Conservation (phyloP, 2,888 invertebrate species). For the Phymatocera aterrima region DNA sequence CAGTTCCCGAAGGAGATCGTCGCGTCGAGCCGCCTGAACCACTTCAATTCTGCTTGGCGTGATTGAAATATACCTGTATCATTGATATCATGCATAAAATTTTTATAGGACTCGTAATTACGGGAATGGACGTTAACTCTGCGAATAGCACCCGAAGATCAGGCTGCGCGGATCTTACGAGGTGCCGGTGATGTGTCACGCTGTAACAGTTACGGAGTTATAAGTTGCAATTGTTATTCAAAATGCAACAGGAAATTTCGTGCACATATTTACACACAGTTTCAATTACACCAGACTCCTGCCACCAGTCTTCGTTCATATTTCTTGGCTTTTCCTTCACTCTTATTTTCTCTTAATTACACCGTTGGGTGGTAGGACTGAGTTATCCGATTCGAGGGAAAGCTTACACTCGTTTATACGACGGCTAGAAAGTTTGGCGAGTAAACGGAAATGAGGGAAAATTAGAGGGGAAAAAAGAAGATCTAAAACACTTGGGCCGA, state of each 20-base stretch:
- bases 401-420: neutral
- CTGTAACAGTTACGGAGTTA: no score
- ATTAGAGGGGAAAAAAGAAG: neutral
- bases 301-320: no score
- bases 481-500: neutral
- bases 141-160: no score
- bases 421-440: neutral
- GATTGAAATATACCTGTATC: neutral
- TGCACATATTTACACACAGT: no score
- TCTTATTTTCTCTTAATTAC: neutral
- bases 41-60: neutral
- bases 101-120: neutral
- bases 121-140: no score
- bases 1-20: neutral
- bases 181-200: no score
- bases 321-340: no score
- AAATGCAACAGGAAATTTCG: no score
- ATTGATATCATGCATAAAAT: neutral
- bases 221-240: no score
- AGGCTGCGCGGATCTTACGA: no score
- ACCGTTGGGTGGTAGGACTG: neutral
- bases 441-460: constrained; percentile 21
- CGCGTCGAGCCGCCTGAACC: neutral
- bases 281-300: no score
- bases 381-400: neutral